Evolutionary conservation across 1,140 invertebrate genomes (phyloP).

Genomic region (Oreohelix idahoensis): DNA sequence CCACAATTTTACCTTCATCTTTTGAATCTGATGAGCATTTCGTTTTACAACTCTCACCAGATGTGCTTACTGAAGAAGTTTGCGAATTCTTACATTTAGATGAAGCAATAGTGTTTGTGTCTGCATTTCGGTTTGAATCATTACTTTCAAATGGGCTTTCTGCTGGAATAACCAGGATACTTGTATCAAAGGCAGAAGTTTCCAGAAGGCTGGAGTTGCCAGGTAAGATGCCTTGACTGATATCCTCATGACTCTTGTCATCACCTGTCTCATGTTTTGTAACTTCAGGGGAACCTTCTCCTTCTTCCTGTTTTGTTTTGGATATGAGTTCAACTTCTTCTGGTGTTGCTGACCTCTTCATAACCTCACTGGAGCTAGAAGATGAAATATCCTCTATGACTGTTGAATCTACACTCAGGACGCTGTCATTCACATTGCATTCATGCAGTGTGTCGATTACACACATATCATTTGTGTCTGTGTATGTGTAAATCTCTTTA

Average conservation of each 20-base stretch:
- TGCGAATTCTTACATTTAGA: neutral
- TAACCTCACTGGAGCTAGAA: slow-evolving; percentile 21
- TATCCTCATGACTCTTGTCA: neutral
- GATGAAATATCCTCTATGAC: slow-evolving; percentile 12
- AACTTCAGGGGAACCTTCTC: neutral
- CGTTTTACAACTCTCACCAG: neutral
- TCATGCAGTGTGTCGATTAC: slow-evolving; percentile 73
- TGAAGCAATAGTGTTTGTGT: neutral
- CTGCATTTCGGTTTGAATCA: neutral
- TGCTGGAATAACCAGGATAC: slow-evolving; percentile 20
- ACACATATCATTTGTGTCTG: slow-evolving; percentile 82
- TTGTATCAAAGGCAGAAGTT: slow-evolving; percentile 11
- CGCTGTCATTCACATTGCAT: slow-evolving; percentile 36
- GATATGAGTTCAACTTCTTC: neutral
- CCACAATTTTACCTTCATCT: no score
- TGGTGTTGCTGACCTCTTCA: slow-evolving; percentile 1
- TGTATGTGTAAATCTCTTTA: slow-evolving; percentile 72
- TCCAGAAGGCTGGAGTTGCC: slow-evolving; percentile 11
- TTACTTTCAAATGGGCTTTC: slow-evolving; percentile 4
- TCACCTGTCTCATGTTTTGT: neutral
- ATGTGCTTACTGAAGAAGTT: neutral
- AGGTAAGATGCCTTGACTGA: neutral
- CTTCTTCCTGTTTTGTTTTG: neutral
- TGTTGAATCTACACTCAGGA: slow-evolving; percentile 9
- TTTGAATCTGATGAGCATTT: neutral